Evolutionary conservation across 2,797 vertebrate species (phyloP), one percentile per base, ranked within the genome.

Genomic region (Corythornis leucogaster): DNA sequence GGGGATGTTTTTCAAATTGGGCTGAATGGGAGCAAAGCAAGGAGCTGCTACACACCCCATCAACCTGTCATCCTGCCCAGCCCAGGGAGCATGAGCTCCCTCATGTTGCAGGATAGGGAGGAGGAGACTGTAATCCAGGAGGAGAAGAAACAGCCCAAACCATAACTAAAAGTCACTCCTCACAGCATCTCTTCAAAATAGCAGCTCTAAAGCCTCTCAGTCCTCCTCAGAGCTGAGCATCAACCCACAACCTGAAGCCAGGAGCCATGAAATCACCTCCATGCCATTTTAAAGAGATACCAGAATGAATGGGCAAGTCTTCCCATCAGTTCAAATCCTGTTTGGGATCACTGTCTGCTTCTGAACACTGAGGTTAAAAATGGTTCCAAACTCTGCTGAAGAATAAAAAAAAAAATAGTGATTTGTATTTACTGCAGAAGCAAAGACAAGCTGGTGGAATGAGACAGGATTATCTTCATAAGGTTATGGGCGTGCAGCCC

Each of bases 111-210:
- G 64, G 30, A 0, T 7, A 13, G 6, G 53, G 20, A 68, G 40
- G 51, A 80, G 66, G 64, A 38, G 43, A 26, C 6, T 58, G 38
- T 7, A 58, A 57, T 6, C 8, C 3, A 1, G 10, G 2, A 8
- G 50, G 33, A 67, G 24, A 53, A 16, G 25, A 58, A 35, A 50
- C 9, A 31, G 38, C 30, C 59, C 54, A 30, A 24, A 42, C 8
- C 0, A 0, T 5, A 22, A 51, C 48, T 17, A 35, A 24, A 45
- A 35, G 43, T 18, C 45, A 33, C 2, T 0, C 24, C 57, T 43
- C 0, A 0, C 31, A 9, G 21, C 17, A 6, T 4, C 50, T 17
- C 57, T 33, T 15, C 7, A 35, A 57, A 40, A 45, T 3, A 20
- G 8, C 43, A 2, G 4, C 59, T 31, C 64, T 24, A 45, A 45